Evolutionary conservation across 2,888 invertebrate genomes (phyloP), one percentile per base, ranked within the genome.

Genomic region (Athalia rosae): DNA sequence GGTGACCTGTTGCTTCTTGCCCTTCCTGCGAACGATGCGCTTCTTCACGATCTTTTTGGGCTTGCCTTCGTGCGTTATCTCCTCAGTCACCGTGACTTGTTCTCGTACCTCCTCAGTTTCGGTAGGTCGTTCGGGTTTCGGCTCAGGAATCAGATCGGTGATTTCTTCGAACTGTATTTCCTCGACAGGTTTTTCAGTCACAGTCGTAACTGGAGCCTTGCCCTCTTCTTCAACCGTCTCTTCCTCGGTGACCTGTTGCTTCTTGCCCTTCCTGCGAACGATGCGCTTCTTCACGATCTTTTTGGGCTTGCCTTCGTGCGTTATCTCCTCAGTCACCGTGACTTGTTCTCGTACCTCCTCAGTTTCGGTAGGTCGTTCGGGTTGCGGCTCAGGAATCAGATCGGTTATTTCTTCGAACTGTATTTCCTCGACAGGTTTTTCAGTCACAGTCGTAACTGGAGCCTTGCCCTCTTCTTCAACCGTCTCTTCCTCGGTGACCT

Each of bases 401-500:
- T 77, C 76, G 41, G 62, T 79, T 3, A 53, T 45, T 71, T 84
- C 85, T 45, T 86, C 85, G 77, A 85, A 83, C 4, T 83, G 61
- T 71, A 85, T 84, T 48, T 79, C 78, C 47, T 81, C 78, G 82
- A 78, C 85, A 81, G 74, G 59, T 47, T 76, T 61, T 61, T 90
- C 88, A 11, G 88, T 87, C 4, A 92, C 88, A 69, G 89, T 88
- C 73, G 90, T 88, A 79, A 89, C 85, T n/a, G 87, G 91, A 80
- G 90, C 87, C 84, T 91, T 90, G 73, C 91, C 90, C 77, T 91
- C 91, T 85, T 91, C 91, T 82, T 91, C 90, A 58, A 91, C 83
- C 0, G 91, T 91, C 81, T 90, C 89, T 81, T 92, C 83, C 71
- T 81, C 82, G 8, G 89, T 87, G 8, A 86, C 86, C 78, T 89